Conservation (phyloP, 64 coral and sea anemone genomes). For the Anthopleura sola region DNA sequence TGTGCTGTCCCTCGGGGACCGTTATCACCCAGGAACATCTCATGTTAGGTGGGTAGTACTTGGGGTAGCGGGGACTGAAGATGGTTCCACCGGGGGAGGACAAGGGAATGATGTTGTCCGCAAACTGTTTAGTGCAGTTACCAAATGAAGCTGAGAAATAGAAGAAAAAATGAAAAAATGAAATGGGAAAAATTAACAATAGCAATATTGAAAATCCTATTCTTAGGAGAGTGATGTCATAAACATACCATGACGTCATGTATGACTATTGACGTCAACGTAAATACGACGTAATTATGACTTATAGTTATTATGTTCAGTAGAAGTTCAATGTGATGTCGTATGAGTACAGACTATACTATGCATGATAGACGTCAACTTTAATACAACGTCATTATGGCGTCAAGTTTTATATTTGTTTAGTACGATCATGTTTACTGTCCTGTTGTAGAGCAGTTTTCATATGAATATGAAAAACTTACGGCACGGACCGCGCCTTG, state of each 20-base stretch:
- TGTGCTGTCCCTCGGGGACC: conserved; percentile 10
- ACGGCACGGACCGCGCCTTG: too few relatives aligned
- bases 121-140: background rate
- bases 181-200: background rate
- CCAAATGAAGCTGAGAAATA: conserved; percentile 13
- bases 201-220: too few relatives aligned
- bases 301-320: too few relatives aligned
- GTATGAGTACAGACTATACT: too few relatives aligned
- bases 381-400: too few relatives aligned
- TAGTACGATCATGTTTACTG: too few relatives aligned
- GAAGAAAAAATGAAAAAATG: background rate
- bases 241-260: background rate
- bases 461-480: too few relatives aligned
- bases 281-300: background rate
- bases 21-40: conserved; percentile 50
- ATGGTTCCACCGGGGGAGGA: conserved; percentile 4
- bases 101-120: conserved; percentile 26
- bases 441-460: too few relatives aligned
- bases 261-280: background rate
- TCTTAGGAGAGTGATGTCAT: too few relatives aligned
- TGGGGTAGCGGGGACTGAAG: conserved; percentile 37
- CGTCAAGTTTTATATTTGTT: too few relatives aligned
- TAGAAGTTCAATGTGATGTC: too few relatives aligned
- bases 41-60: conserved; percentile 41
- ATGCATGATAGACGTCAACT: too few relatives aligned